Conservation (phyloP, 2,888 invertebrate genomes). For the Pandemis corylana region DNA sequence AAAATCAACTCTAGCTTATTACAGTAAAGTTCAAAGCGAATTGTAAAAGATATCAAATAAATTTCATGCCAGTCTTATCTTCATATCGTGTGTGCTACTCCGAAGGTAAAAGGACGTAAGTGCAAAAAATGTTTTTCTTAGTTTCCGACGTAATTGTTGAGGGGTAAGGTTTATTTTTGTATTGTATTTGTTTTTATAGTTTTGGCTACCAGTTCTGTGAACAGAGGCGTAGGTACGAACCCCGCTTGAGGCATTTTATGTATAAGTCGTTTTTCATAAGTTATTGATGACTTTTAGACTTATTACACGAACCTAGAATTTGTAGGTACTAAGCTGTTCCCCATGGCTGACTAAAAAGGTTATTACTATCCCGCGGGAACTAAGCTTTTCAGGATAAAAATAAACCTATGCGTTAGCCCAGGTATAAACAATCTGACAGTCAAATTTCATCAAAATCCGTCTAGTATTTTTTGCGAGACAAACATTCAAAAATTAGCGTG, state of each 20-base stretch:
- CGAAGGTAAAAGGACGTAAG: conserved; percentile 47
- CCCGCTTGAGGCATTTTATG: conserved; percentile 63
- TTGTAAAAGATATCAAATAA: conserved; percentile 49
- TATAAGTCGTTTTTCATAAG: conserved; percentile 51
- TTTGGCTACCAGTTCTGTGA: conserved; percentile 53
- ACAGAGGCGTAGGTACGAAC: conserved; percentile 53
- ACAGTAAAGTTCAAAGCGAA: conserved; percentile 45
- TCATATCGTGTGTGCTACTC: conserved; percentile 49
- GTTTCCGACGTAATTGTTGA: conserved; percentile 20
- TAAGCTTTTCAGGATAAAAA: no score
- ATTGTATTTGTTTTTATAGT: conserved; percentile 39
- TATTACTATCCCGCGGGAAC: no score
- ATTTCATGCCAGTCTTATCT: conserved; percentile 60
- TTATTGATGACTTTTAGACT: conserved; percentile 46
- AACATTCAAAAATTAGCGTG: no score
- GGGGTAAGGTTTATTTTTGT: conserved; percentile 39
- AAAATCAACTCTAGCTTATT: conserved; percentile 43
- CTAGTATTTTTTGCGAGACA: no score
- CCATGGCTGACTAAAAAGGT: no score
- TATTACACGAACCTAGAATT: conserved; percentile 34
- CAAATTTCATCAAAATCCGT: no score
- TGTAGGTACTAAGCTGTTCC: not conserved
- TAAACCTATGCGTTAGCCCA: no score
- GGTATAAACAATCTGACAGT: no score
- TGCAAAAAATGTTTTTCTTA: conserved; percentile 33